A percentile compares a stretch with the other conserved stretches of the same genome.
phyloP scores from a whole-genome alignment of 2,888 invertebrate species.

The Hypolimnas misippus region DNA sequence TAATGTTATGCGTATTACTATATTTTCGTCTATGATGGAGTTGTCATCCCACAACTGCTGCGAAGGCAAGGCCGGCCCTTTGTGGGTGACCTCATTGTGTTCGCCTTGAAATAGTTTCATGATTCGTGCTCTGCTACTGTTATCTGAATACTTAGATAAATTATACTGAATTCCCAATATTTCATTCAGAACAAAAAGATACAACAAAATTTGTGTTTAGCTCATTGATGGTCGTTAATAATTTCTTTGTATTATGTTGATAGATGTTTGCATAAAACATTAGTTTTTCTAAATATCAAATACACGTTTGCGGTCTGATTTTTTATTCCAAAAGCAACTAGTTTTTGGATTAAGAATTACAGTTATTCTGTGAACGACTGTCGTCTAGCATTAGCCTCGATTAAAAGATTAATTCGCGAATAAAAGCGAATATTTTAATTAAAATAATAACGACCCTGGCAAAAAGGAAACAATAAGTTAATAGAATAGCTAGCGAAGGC shows the following conservation, averaged over 20 bases:
- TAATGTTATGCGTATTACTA: too few species aligned
- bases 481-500: slow-evolving; percentile 41
- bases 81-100: slow-evolving; percentile 76
- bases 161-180: slow-evolving; percentile 30
- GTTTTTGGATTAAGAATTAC: slow-evolving; percentile 67
- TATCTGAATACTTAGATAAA: slow-evolving; percentile 64
- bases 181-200: slow-evolving; percentile 17
- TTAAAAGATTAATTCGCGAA: slow-evolving; percentile 2
- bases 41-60: slow-evolving; percentile 67
- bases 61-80: slow-evolving; percentile 78
- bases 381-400: slow-evolving; percentile 45
- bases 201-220: neutral
- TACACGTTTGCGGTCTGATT: too few species aligned
- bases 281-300: too few species aligned
- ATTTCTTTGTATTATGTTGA: too few species aligned
- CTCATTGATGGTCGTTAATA: neutral
- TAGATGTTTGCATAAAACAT: too few species aligned
- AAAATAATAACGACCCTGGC: slow-evolving; percentile 41
- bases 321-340: too few species aligned
- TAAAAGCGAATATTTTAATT: slow-evolving; percentile 3
- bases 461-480: slow-evolving; percentile 35
- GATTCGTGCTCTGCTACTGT: slow-evolving; percentile 67
- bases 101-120: slow-evolving; percentile 82
- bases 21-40: slow-evolving; percentile 43
- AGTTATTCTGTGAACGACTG: slow-evolving; percentile 71